Conservation (phyloP, 2,797 vertebrate genomes). For the Manis pentadactyla region DNA sequence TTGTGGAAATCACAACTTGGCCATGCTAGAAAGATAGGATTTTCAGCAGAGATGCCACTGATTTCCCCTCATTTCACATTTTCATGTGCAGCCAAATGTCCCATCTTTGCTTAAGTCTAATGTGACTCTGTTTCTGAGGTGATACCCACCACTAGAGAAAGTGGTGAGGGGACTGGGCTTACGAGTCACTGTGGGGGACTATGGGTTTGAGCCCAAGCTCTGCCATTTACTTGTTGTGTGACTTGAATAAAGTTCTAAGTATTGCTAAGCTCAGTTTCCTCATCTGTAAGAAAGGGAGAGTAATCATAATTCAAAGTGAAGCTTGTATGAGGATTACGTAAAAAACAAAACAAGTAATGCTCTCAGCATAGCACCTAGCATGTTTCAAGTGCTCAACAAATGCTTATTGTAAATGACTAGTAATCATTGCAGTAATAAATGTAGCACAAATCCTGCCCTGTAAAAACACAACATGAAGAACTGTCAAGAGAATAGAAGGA, state of each 20-base stretch:
- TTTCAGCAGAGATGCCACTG: neutral
- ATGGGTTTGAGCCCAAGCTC: neutral
- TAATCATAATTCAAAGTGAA: neutral
- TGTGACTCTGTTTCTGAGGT: neutral
- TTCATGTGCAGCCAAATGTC: neutral
- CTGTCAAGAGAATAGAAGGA: neutral
- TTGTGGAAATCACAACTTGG: neutral
- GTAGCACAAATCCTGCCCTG: neutral
- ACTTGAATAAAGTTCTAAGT: neutral
- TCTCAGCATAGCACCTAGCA: neutral
- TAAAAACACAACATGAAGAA: neutral
- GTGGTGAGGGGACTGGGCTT: neutral
- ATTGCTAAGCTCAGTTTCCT: neutral
- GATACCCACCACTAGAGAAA: neutral
- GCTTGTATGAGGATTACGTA: neutral
- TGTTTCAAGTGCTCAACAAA: neutral
- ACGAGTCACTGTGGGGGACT: neutral
- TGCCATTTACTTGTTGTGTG: neutral
- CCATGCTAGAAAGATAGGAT: neutral
- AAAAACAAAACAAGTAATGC: neutral
- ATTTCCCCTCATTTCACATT: constrained; percentile 6
- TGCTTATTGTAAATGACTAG: neutral
- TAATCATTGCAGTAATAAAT: neutral
- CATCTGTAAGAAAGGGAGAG: neutral
- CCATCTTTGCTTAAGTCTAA: neutral